Percentiles rank a stretch among this genome's conserved stretches.
These are phyloP conservation scores for Coendou prehensilis DNA, from an alignment of 2,797 vertebrate species.

Conservation along the genomic window DNA sequence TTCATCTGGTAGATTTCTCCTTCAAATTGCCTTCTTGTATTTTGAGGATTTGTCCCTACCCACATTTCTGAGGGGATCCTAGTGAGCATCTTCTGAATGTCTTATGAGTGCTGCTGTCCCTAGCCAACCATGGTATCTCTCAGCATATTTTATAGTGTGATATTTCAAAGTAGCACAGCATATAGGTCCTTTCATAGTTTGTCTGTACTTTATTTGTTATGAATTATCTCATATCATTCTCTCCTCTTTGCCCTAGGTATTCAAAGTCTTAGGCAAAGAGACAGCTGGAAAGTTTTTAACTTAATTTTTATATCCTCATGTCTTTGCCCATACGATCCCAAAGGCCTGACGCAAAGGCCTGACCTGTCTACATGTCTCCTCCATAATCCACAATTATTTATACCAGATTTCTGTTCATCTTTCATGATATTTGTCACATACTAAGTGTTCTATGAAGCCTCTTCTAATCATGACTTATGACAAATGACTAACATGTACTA, in stretches of 20 bases:
- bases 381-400: background rate
- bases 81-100: background rate
- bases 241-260: background rate
- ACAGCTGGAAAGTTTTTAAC: background rate
- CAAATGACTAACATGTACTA: background rate
- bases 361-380: background rate
- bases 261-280: constrained; percentile 16
- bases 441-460: background rate
- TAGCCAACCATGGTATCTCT: background rate
- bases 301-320: background rate
- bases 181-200: background rate
- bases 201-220: background rate
- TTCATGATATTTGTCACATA: constrained; percentile 5
- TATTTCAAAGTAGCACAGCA: background rate
- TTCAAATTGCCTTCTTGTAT: background rate
- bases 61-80: background rate
- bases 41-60: background rate
- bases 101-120: background rate
- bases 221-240: background rate
- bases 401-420: background rate
- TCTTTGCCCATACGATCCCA: background rate
- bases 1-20: background rate
- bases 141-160: background rate
- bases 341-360: background rate
- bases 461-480: background rate